phyloP scores from a whole-genome alignment of 2,113 vertebrate species.

The Cyprichromis sp. region DNA sequence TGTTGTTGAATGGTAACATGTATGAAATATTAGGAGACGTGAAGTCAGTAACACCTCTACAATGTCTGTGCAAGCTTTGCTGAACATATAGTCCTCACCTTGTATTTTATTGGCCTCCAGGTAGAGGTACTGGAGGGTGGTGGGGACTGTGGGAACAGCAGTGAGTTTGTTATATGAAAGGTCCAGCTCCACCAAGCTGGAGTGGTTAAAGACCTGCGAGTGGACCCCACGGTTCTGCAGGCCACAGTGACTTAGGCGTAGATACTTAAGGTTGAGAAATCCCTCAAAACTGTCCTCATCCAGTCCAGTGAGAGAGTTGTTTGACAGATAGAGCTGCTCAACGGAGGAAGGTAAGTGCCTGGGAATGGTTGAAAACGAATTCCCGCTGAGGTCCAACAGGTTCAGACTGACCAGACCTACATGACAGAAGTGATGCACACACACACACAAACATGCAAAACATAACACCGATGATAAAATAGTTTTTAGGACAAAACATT shows the following conservation, averaged over 20 bases:
- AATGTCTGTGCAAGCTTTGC: not conserved
- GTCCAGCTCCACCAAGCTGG: conserved; percentile 72
- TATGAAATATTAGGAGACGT: not conserved
- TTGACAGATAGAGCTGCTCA: conserved; percentile 72
- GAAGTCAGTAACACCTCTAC: not conserved
- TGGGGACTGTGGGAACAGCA: conserved; percentile 58
- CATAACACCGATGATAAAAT: not conserved
- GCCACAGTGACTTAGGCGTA: conserved; percentile 63
- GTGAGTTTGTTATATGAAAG: conserved; percentile 72
- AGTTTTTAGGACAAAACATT: not conserved
- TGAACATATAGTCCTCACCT: conserved; percentile 33
- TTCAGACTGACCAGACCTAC: conserved; percentile 59
- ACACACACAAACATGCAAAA: not conserved
- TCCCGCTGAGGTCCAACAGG: conserved; percentile 66
- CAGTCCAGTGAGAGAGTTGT: conserved; percentile 58
- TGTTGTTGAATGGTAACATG: not conserved
- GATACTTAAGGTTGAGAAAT: conserved; percentile 53
- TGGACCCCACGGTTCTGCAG: conserved; percentile 41
- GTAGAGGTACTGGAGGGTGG: conserved; percentile 70
- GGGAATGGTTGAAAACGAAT: conserved; percentile 61
- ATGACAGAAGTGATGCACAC: not conserved
- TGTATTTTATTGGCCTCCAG: conserved; percentile 72
- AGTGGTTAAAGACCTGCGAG: conserved; percentile 53
- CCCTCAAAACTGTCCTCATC: conserved; percentile 44
- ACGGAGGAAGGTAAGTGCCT: conserved; percentile 59